Evolutionary conservation across 1,140 invertebrate species (phyloP).

Genomic region (Gonatopus flavifemur): DNA sequence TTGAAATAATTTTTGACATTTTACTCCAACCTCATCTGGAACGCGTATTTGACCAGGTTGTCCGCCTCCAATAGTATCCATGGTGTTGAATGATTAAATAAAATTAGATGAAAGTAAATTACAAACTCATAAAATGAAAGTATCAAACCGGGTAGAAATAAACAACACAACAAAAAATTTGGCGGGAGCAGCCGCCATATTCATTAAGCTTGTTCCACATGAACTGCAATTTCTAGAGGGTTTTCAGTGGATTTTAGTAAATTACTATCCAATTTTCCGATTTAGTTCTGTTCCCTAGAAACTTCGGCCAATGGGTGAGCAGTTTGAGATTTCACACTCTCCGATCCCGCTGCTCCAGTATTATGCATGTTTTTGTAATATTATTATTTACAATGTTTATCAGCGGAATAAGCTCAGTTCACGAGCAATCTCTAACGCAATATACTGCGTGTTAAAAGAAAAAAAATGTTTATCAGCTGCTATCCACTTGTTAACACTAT

Average conservation of each 20-base stretch:
- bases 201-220: background rate
- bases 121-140: background rate
- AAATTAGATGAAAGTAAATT: background rate
- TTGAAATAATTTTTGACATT: conserved; percentile 94
- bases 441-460: no score
- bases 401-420: no score
- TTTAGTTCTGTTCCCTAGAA: background rate
- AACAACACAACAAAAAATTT: conserved; percentile 4
- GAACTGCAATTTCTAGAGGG: no score
- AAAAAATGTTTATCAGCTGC: no score
- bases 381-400: no score
- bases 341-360: background rate
- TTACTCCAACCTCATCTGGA: conserved; percentile 84
- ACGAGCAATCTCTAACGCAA: no score
- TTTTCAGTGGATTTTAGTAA: no score
- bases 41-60: conserved; percentile 49
- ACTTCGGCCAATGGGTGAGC: background rate
- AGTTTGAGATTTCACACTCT: background rate
- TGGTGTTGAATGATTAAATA: conserved; percentile 11
- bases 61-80: conserved; percentile 25
- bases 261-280: background rate
- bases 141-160: background rate
- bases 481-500: no score
- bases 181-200: conserved; percentile 15
- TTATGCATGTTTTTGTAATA: no score